Percentiles rank a stretch among this genome's conserved stretches.
Evolutionary conservation across 2,113 vertebrate genomes (phyloP).

Genomic region (Chionodraco myersi): DNA sequence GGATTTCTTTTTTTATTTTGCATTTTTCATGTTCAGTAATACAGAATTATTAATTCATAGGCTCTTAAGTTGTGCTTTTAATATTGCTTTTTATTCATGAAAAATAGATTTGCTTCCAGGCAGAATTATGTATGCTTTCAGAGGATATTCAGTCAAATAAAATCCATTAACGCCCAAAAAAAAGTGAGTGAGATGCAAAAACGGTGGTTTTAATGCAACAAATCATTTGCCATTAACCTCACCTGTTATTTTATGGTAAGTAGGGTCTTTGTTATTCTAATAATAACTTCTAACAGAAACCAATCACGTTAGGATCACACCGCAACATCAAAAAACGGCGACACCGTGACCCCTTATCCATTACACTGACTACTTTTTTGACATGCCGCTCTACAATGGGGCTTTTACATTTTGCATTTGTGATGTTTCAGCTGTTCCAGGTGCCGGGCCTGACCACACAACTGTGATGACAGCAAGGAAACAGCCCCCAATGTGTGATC

Average conservation of each 20-base stretch:
- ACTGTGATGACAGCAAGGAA: constrained; percentile 50
- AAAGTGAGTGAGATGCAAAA: constrained; percentile 73
- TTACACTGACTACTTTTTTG: constrained; percentile 70
- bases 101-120: constrained; percentile 72
- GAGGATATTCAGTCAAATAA: constrained; percentile 71
- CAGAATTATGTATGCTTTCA: constrained; percentile 75
- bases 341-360: constrained; percentile 72
- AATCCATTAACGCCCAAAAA: constrained; percentile 80
- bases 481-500: constrained; percentile 50
- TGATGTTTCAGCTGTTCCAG: constrained; percentile 74
- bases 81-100: constrained; percentile 74
- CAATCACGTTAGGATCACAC: constrained; percentile 70
- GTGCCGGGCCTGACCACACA: constrained; percentile 60
- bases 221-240: constrained; percentile 83
- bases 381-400: constrained; percentile 55
- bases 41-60: constrained; percentile 69
- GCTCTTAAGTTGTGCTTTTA: constrained; percentile 74
- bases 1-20: constrained; percentile 29
- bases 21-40: constrained; percentile 59
- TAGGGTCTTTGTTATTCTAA: constrained; percentile 73
- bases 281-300: constrained; percentile 72
- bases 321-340: constrained; percentile 41
- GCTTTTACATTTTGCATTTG: constrained; percentile 74
- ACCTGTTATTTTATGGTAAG: constrained; percentile 80
- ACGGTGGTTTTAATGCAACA: constrained; percentile 80